A percentile compares a stretch with the other conserved stretches of the same genome.
Evolutionary conservation across 2,888 invertebrate species (phyloP).

Genomic region (Formica aserva): DNA sequence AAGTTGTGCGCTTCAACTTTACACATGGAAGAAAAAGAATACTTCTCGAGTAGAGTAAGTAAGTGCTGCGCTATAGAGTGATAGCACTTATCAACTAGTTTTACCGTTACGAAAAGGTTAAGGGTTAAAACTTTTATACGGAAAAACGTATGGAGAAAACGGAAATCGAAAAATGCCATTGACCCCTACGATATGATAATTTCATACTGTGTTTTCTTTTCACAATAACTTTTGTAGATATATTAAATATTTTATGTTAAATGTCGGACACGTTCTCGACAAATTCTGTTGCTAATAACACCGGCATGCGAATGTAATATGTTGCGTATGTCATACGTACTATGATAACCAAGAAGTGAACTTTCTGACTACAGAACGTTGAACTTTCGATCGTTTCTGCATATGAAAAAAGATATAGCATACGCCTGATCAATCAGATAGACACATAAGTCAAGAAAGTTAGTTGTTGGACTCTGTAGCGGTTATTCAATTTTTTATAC

Average conservation of each 20-base stretch:
- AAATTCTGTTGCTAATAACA: conserved; percentile 26
- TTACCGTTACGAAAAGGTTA: not conserved
- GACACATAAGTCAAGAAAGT: conserved; percentile 36
- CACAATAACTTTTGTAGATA: not conserved
- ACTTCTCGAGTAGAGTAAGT: not conserved
- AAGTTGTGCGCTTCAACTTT: not conserved
- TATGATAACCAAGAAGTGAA: conserved; percentile 34
- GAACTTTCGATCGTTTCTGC: conserved; percentile 48
- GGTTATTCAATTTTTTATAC: conserved; percentile 32
- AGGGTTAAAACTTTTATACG: conserved; percentile 11
- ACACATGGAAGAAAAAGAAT: not conserved
- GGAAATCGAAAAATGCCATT: not conserved
- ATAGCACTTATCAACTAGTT: conserved; percentile 18
- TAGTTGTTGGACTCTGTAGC: conserved; percentile 7
- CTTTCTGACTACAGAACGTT: conserved; percentile 37
- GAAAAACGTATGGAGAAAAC: not conserved
- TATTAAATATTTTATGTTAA: conserved; percentile 25
- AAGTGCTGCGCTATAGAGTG: not conserved
- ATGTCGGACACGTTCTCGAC: not conserved
- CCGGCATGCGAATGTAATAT: conserved; percentile 1
- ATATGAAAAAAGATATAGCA: conserved; percentile 6
- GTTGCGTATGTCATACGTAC: not conserved
- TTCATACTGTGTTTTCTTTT: not conserved
- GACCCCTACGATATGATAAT: not conserved
- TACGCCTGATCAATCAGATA: conserved; percentile 47